phyloP scores from a whole-genome alignment of 2,888 invertebrate species.

The Drosophila helvetica region DNA sequence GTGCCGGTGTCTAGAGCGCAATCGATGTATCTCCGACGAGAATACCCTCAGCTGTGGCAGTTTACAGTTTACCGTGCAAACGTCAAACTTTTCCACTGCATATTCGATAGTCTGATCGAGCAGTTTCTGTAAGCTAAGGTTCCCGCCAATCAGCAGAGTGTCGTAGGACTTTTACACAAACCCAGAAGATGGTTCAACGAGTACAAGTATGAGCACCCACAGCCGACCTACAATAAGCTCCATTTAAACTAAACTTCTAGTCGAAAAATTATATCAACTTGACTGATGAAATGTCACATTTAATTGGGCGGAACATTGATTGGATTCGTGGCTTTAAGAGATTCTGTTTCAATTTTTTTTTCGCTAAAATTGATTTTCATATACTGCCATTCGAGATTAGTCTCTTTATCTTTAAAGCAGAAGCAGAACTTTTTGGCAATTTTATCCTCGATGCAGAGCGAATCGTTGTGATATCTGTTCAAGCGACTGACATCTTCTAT shows the following conservation, averaged over 20 bases:
- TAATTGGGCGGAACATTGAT: neutral
- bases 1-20: too few species aligned
- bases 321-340: neutral
- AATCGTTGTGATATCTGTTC: constrained; percentile 84
- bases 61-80: too few species aligned
- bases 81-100: too few species aligned
- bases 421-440: constrained; percentile 52
- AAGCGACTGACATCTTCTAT: constrained; percentile 85
- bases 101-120: too few species aligned
- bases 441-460: constrained; percentile 82
- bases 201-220: neutral
- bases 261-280: too few species aligned
- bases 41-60: too few species aligned
- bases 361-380: neutral
- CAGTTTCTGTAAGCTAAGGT: too few species aligned
- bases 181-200: neutral
- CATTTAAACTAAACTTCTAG: neutral
- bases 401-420: neutral
- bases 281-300: neutral
- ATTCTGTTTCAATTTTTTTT: neutral
- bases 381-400: neutral
- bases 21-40: too few species aligned
- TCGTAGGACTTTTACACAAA: too few species aligned
- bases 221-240: too few species aligned
- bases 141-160: too few species aligned